Conservation (phyloP, 53 echinoderm and acorn worm species). For the Stichopus horrens region DNA sequence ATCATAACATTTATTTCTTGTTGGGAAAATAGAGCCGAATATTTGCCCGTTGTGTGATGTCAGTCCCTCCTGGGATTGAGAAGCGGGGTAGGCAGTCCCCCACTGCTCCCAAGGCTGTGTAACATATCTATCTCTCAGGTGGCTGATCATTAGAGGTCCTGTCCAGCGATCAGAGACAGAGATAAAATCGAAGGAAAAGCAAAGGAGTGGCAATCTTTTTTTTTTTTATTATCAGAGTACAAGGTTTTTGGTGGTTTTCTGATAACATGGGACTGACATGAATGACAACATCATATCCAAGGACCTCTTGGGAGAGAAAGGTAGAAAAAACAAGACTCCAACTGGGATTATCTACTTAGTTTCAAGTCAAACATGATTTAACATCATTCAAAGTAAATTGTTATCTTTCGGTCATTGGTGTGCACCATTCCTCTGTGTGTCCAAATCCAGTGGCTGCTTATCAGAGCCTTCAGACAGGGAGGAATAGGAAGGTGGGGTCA, state of each 20-base stretch:
- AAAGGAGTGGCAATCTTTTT: background rate
- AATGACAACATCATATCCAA: background rate
- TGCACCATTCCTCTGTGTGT: too few relatives aligned
- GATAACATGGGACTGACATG: slow-evolving; percentile 24
- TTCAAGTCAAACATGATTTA: slow-evolving; percentile 4
- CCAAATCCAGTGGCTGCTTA: too few relatives aligned
- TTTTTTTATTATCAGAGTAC: background rate
- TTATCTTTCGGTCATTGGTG: background rate
- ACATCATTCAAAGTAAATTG: background rate
- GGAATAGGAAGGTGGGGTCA: too few relatives aligned
- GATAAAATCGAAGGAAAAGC: slow-evolving; percentile 12
- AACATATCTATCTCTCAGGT: slow-evolving; percentile 25
- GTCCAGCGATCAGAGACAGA: background rate
- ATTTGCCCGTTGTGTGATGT: background rate
- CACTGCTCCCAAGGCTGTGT: slow-evolving; percentile 24
- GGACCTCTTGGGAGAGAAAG: background rate
- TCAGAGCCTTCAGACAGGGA: too few relatives aligned
- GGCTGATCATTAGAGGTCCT: slow-evolving; percentile 28
- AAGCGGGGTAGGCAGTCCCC: background rate
- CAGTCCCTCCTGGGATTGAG: slow-evolving; percentile 12
- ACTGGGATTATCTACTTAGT: background rate
- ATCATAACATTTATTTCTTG: slow-evolving; percentile 42
- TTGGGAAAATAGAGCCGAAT: slow-evolving; percentile 37
- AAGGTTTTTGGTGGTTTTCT: slow-evolving; percentile 1
- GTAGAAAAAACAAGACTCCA: background rate